These are phyloP conservation scores for Aspidiotus rigidus DNA, from an alignment of 2,888 invertebrate genomes.

Conservation along the genomic window DNA sequence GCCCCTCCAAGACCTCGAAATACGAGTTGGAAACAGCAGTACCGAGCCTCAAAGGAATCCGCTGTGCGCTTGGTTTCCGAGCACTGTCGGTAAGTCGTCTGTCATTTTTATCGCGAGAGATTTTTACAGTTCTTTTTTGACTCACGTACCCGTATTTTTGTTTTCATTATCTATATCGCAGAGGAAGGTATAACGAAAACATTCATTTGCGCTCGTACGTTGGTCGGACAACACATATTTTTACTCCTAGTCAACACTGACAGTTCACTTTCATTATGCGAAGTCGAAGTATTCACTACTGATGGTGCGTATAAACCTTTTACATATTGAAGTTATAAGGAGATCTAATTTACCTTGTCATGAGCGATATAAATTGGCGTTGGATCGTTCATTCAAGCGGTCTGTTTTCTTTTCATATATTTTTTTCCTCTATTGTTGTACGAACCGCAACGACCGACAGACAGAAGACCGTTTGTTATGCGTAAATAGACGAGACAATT, in stretches of 20 bases:
- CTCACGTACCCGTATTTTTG: not conserved
- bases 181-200: constrained; percentile 88
- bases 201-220: constrained; percentile 73
- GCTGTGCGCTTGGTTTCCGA: constrained; percentile 87
- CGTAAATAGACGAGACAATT: too few relatives aligned
- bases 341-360: too few relatives aligned
- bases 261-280: constrained; percentile 78
- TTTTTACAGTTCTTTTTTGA: not conserved
- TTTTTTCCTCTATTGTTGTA: too few relatives aligned
- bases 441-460: too few relatives aligned
- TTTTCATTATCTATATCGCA: constrained; percentile 41
- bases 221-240: constrained; percentile 78
- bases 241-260: constrained; percentile 84
- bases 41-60: constrained; percentile 77
- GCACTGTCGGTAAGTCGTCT: constrained; percentile 59
- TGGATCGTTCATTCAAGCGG: too few relatives aligned
- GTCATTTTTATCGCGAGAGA: not conserved
- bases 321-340: too few relatives aligned
- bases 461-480: too few relatives aligned
- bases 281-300: constrained; percentile 84
- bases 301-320: constrained; percentile 54
- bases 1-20: constrained; percentile 78
- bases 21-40: constrained; percentile 84
- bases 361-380: too few relatives aligned
- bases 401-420: too few relatives aligned